phyloP scores from a whole-genome alignment of 2,113 vertebrate species.

The Paedocypris sp. region DNA sequence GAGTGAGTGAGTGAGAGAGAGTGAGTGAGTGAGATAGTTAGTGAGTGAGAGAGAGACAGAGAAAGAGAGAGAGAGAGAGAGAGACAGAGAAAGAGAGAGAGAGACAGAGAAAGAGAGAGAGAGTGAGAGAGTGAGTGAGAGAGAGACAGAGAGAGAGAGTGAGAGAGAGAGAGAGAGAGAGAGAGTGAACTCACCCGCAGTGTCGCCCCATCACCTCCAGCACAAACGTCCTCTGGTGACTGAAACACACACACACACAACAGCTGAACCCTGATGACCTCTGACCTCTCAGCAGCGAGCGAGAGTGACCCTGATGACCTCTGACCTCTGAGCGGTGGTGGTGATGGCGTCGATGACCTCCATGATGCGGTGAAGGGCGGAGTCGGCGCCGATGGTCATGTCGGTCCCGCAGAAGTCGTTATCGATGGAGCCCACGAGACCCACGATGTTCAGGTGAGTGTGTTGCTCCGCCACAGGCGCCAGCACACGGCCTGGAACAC shows the following conservation, averaged over 20 bases:
- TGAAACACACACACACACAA: slow-evolving; percentile 40
- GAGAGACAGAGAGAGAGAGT: too few relatives aligned
- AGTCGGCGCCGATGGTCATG: slow-evolving; percentile 95
- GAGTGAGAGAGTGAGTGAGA: too few relatives aligned
- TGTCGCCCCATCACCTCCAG: slow-evolving; percentile 94
- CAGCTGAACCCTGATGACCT: too few relatives aligned
- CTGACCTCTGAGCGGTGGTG: slow-evolving; percentile 80
- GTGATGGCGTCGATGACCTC: slow-evolving; percentile 91
- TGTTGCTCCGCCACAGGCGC: slow-evolving; percentile 62
- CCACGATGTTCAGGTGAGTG: slow-evolving; percentile 84
- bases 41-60: too few relatives aligned
- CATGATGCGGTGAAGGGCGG: slow-evolving; percentile 90
- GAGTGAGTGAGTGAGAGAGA: too few relatives aligned
- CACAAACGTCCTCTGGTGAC: slow-evolving; percentile 92
- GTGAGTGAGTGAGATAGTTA: too few relatives aligned
- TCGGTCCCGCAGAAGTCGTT: slow-evolving; percentile 97
- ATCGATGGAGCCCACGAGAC: slow-evolving; percentile 93
- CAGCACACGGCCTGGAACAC: slow-evolving; percentile 68
- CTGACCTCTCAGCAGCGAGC: too few relatives aligned
- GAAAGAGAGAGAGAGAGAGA: too few relatives aligned
- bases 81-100: too few relatives aligned
- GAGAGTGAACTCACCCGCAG: slow-evolving; percentile 71
- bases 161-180: background rate
- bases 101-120: too few relatives aligned
- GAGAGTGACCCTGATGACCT: background rate